Evolutionary conservation across 1,140 invertebrate genomes (phyloP).

Genomic region (Aricia agestis): DNA sequence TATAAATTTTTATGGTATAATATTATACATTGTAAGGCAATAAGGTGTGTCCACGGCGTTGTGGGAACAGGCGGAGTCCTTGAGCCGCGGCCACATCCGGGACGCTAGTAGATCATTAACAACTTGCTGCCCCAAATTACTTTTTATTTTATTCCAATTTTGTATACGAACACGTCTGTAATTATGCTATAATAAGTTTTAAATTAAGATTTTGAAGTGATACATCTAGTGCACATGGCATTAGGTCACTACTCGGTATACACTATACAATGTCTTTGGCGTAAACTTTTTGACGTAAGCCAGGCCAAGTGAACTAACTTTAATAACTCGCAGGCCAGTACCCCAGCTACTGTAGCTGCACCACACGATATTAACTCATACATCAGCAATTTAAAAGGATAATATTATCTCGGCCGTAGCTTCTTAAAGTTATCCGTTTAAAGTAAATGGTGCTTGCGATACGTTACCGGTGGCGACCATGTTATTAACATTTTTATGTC

Average conservation of each 20-base stretch:
- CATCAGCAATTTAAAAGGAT: conserved; percentile 2
- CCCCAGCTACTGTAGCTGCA: too few relatives aligned
- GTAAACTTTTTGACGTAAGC: too few relatives aligned
- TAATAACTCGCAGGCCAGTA: too few relatives aligned
- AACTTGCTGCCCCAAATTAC: conserved; percentile 8
- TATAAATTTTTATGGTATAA: too few relatives aligned
- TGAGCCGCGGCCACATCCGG: conserved; percentile 7
- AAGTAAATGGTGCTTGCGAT: background rate
- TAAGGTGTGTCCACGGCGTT: background rate
- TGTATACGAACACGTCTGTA: too few relatives aligned
- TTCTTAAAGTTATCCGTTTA: background rate
- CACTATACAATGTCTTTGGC: too few relatives aligned
- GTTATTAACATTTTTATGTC: background rate
- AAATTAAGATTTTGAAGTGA: too few relatives aligned
- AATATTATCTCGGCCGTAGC: background rate
- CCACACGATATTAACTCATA: too few relatives aligned
- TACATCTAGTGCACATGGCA: too few relatives aligned
- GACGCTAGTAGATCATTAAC: conserved; percentile 16
- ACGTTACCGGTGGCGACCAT: background rate
- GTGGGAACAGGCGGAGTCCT: background rate
- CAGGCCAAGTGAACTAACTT: too few relatives aligned
- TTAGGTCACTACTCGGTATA: too few relatives aligned
- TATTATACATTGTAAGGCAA: background rate
- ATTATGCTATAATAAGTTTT: too few relatives aligned
- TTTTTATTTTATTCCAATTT: background rate